Conservation (phyloP, 2,797 vertebrate species). For the Gymnodraco acuticeps region DNA sequence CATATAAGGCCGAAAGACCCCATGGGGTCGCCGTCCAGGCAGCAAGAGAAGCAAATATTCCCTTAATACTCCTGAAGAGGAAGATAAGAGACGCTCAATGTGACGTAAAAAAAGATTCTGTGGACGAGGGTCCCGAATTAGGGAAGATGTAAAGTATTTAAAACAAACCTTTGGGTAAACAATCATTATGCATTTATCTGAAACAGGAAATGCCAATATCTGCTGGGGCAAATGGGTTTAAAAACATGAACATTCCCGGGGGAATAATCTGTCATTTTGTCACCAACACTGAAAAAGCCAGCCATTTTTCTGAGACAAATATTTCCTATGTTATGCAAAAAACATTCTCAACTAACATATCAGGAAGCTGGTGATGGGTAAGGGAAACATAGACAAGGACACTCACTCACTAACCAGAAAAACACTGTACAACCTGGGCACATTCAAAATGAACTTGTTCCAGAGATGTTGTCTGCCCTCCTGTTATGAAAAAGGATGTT, state of each 20-base stretch:
- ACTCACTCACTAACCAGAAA: slow-evolving; percentile 31
- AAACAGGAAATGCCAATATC: slow-evolving; percentile 77
- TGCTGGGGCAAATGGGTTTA: slow-evolving; percentile 44
- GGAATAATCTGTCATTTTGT: slow-evolving; percentile 39
- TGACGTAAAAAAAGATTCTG: slow-evolving; percentile 8
- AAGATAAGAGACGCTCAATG: slow-evolving; percentile 25
- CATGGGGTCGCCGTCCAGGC: slow-evolving; percentile 26
- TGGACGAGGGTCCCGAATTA: slow-evolving; percentile 65
- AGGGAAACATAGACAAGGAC: slow-evolving; percentile 9
- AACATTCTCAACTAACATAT: slow-evolving; percentile 21
- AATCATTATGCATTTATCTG: slow-evolving; percentile 68
- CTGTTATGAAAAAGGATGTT: slow-evolving; percentile 23
- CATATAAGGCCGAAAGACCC: slow-evolving; percentile 65
- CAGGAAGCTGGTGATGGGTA: background rate
- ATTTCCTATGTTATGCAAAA: slow-evolving; percentile 13
- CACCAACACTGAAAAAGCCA: slow-evolving; percentile 19
- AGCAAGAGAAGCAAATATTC: slow-evolving; percentile 24
- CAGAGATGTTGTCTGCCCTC: slow-evolving; percentile 15
- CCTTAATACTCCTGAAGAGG: slow-evolving; percentile 26
- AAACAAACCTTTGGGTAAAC: slow-evolving; percentile 71
- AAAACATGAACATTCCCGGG: slow-evolving; percentile 25
- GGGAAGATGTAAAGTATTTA: slow-evolving; percentile 42
- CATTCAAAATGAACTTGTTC: slow-evolving; percentile 46
- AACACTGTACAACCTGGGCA: slow-evolving; percentile 36
- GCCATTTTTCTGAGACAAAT: slow-evolving; percentile 10